Evolutionary conservation across 2,797 vertebrate species (phyloP).

Genomic region (Squalus acanthias): DNA sequence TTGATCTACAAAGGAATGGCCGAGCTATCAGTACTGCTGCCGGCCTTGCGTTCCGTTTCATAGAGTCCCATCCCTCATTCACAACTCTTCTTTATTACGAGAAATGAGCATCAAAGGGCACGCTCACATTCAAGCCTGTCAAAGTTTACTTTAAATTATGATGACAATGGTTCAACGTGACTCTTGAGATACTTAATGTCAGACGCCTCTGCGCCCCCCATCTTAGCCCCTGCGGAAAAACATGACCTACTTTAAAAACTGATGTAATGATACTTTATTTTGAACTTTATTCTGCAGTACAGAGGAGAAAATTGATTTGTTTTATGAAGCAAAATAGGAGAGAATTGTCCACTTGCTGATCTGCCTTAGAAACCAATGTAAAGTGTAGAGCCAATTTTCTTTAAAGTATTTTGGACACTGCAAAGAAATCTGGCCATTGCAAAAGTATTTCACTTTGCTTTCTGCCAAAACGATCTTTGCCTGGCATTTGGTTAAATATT

Average conservation of each 20-base stretch:
- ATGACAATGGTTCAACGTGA: slow-evolving; percentile 27
- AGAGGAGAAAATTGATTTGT: neutral
- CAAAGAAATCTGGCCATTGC: neutral
- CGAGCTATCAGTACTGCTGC: neutral
- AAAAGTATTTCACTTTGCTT: neutral
- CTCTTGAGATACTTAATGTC: neutral
- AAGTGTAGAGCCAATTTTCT: neutral
- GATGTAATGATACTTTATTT: neutral
- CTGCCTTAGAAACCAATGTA: neutral
- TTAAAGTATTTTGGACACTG: neutral
- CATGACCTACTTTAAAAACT: slow-evolving; percentile 22
- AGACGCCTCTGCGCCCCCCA: neutral
- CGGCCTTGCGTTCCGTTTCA: neutral
- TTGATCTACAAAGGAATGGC: neutral
- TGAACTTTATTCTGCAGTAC: neutral
- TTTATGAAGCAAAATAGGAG: neutral
- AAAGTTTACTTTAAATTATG: slow-evolving; percentile 31
- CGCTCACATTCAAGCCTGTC: neutral
- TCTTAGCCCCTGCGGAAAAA: neutral
- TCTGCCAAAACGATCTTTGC: neutral
- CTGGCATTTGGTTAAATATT: neutral
- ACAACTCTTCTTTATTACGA: neutral
- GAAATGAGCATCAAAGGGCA: neutral
- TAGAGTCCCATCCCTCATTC: neutral
- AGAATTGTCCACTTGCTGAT: neutral